phyloP scores from a whole-genome alignment of 2,888 invertebrate species.

The Yponomeuta evonymella region DNA sequence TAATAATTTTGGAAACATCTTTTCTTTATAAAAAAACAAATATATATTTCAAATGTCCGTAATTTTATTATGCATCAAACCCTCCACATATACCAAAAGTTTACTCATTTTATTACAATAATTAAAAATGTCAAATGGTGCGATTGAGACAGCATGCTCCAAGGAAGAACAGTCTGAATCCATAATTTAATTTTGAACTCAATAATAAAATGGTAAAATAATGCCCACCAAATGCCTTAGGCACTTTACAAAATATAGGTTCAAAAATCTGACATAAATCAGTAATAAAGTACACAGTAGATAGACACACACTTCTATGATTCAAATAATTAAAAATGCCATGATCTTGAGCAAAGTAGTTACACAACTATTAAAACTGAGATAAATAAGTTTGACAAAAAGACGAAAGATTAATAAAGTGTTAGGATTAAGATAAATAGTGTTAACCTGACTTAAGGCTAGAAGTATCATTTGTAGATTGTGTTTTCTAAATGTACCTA shows the following conservation, averaged over 20 bases:
- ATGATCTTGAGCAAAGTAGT: slow-evolving; percentile 63
- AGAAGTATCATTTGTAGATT: too few species aligned
- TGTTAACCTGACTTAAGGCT: too few species aligned
- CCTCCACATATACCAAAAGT: too few species aligned
- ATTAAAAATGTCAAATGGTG: too few species aligned
- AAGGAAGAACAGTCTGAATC: not conserved
- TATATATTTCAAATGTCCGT: too few species aligned
- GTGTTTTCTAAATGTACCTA: too few species aligned
- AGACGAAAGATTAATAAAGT: not conserved
- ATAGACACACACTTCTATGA: not conserved
- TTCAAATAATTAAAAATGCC: slow-evolving; percentile 50
- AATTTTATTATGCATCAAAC: too few species aligned
- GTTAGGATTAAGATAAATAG: slow-evolving; percentile 12
- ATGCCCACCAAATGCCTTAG: slow-evolving; percentile 47
- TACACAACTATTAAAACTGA: not conserved
- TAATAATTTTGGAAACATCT: too few species aligned
- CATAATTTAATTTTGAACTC: slow-evolving; percentile 12
- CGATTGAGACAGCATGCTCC: too few species aligned
- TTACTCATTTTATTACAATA: too few species aligned
- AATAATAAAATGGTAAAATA: slow-evolving; percentile 42
- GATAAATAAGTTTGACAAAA: not conserved
- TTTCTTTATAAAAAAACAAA: too few species aligned
- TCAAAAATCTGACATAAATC: slow-evolving; percentile 28
- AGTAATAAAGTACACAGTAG: slow-evolving; percentile 4
- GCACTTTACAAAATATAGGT: slow-evolving; percentile 41